Conservation (phyloP, 2,888 invertebrate species). For the Melitaea athalia region DNA sequence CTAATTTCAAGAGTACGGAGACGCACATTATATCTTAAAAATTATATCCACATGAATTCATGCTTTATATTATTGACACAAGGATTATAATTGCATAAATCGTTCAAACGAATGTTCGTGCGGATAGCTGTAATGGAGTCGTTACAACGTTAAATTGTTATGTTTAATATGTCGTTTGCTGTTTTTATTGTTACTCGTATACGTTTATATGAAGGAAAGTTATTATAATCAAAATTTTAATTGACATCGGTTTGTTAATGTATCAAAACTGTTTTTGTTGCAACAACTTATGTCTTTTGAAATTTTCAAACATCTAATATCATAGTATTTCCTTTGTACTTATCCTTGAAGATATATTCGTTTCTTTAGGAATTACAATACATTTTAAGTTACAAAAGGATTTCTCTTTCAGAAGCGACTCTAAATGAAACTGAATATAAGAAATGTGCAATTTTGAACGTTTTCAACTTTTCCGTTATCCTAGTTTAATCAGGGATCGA, state of each 20-base stretch:
- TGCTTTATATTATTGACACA: constrained; percentile 2
- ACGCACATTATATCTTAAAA: constrained; percentile 18
- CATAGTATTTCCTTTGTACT: too few species aligned
- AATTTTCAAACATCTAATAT: neutral
- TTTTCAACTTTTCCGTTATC: constrained; percentile 26
- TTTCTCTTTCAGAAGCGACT: neutral
- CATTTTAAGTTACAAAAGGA: neutral
- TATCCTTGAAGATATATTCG: too few species aligned
- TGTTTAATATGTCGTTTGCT: constrained; percentile 37
- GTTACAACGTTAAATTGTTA: constrained; percentile 39
- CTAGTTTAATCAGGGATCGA: constrained; percentile 38
- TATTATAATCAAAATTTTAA: constrained; percentile 28
- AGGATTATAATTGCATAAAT: constrained; percentile 6
- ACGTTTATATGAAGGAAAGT: constrained; percentile 26
- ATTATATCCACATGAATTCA: constrained; percentile 6
- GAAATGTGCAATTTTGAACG: constrained; percentile 23
- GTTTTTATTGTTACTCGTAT: constrained; percentile 36
- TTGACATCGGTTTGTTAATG: constrained; percentile 6
- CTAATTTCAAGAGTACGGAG: constrained; percentile 39
- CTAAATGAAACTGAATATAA: constrained; percentile 20
- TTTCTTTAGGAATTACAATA: neutral
- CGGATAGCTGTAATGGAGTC: constrained; percentile 28
- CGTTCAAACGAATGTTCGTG: neutral
- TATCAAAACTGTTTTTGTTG: constrained; percentile 2
- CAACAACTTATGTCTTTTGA: neutral